Conservation (phyloP, 2,888 invertebrate species). For the Meiosimyza decipiens region DNA sequence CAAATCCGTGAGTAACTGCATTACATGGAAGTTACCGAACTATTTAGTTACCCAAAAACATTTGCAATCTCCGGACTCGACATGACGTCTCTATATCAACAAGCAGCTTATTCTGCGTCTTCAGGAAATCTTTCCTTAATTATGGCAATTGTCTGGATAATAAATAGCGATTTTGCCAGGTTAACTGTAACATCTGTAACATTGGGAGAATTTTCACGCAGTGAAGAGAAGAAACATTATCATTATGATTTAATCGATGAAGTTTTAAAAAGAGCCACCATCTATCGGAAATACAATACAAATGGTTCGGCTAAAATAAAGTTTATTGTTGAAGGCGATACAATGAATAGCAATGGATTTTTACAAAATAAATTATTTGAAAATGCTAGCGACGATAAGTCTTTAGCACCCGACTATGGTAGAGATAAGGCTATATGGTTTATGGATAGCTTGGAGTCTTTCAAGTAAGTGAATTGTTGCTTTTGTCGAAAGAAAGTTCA, state of each 20-base stretch:
- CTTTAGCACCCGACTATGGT: conserved; percentile 28
- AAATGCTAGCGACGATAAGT: not conserved
- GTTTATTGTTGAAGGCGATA: conserved; percentile 34
- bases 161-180: conserved; percentile 53
- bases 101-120: conserved; percentile 9
- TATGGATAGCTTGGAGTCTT: conserved; percentile 55
- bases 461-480: conserved; percentile 39
- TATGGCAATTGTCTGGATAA: conserved; percentile 58
- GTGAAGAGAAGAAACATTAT: conserved; percentile 39
- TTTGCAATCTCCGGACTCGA: not conserved
- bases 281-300: not conserved
- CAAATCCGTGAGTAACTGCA: not conserved
- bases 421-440: conserved; percentile 52
- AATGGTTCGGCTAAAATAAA: conserved; percentile 32
- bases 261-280: conserved; percentile 37
- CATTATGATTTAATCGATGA: conserved; percentile 56
- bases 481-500: too few relatives aligned
- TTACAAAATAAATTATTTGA: not conserved
- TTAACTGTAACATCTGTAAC: conserved; percentile 49
- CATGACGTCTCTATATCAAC: not conserved
- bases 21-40: too few relatives aligned
- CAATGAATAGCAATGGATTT: not conserved
- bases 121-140: conserved; percentile 54
- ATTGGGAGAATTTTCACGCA: conserved; percentile 53
- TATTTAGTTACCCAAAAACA: not conserved